Evolutionary conservation across 2,888 invertebrate species (phyloP), one percentile per base, ranked within the genome.

Genomic region (Drosophila silvestris): DNA sequence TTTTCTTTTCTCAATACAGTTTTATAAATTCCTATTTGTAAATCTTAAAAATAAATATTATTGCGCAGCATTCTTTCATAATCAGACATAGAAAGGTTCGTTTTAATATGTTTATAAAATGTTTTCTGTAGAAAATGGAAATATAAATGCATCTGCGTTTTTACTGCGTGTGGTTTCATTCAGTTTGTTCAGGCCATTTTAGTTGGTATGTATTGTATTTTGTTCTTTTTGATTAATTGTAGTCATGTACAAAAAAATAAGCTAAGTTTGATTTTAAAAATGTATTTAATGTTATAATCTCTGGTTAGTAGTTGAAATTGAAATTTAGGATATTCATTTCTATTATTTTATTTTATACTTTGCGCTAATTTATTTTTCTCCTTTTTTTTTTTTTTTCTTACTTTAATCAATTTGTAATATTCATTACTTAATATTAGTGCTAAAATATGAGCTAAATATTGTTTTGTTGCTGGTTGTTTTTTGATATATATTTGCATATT

Each of bases 101-200:
- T 65, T 64, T 64, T 19, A 77, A 79, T 64, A 79, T 53, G 75
- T 69, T 81, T 78, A 78, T 81, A 81, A 77, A 77, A 77, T 74
- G 33, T 70, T 67, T 39, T 63, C 41, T 64, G 79, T 61, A 71
- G 74, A 83, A 78, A 83, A 72, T 90, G 86, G 81, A 83, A 90
- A 90, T 90, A 89, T 89, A 89, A 90, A 91, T 91, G 87, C 90
- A 82, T 89, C 79, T 80, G 89, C 72, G 70, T 77, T 70, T 59
- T 78, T 66, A 58, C 60, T 74, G 72, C 60, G 41, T 78, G 33
- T 84, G 66, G 71, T 67, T 47, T 28, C 56, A 28, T 56, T 76
- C 56, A 63, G 64, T 69, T 78, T 70, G 69, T 69, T 77, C 74
- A 83, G 82, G 79, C 74, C 66, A 59, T 79, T 82, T 70, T 71